Evolutionary conservation across 2,888 invertebrate species (phyloP), one percentile per base, ranked within the genome.

Genomic region (Conops quadrifasciatus): DNA sequence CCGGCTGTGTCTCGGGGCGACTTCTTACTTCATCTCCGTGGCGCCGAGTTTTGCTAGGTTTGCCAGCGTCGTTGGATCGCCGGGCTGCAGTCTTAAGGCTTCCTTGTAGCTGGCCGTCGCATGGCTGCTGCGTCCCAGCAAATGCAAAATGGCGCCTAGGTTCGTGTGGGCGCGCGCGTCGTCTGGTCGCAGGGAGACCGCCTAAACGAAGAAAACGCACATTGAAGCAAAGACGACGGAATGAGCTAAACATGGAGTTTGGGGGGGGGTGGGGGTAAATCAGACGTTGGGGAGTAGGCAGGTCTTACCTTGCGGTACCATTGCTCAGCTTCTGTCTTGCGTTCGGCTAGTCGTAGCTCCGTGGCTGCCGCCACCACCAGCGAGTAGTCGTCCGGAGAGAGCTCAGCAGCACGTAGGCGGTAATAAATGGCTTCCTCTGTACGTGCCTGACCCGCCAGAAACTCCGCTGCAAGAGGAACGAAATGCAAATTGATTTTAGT

Each of bases 91-190:
- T 80, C 92, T 89, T 71, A 98, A 87, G 0, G 97, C 97, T 81
- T 92, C 91, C 77, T 92, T 89, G 86, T 98, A 98, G 72, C 94
- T 93, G 19, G 90, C 88, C 60, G 95, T 95, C 0, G 98, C 98
- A 76, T 95, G 94, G 30, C 89, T 88, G 79, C 95, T 93, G 85
- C 96, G 96, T 28, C 95, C 95, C 84, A 97, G 95, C 76, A 96
- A 89, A 87, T 98, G 97, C 72, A 96, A 88, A 83, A 98, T 97
- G 71, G 97, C 97, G 28, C 97, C 98, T 71, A 97, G 89, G 86
- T 98, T 97, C 80, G 96, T 95, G 87, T 96, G 95, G 72, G 95
- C 94, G 77, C 94, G 91, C 0, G 96, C 93, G 81, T 96, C 94
- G 91, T 95, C 87, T 0, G 88, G 88, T 75, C 87, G 84, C 65